Conservation (phyloP, 2,797 vertebrate genomes). For the Thunnus albacares region DNA sequence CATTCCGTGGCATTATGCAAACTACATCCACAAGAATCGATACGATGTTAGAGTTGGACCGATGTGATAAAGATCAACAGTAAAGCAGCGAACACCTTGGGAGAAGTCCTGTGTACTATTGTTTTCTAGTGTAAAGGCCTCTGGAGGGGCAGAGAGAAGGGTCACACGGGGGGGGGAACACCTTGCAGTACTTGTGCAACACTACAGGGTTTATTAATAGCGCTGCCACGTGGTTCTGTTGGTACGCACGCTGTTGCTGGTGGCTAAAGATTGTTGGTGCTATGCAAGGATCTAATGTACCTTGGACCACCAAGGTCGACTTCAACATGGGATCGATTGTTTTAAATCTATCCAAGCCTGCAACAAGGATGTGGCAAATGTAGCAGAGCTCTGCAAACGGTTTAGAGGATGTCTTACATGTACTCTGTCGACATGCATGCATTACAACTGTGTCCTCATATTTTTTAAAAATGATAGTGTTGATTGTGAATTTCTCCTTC, state of each 20-base stretch:
- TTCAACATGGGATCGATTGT: conserved; percentile 21
- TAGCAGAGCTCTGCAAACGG: not conserved
- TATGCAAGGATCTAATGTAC: conserved; percentile 52
- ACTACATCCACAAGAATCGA: not conserved
- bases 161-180: conserved; percentile 59
- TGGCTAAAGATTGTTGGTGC: conserved; percentile 43
- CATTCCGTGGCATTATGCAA: conserved; percentile 9
- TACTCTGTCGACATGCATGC: not conserved
- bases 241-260: conserved; percentile 52
- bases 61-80: not conserved
- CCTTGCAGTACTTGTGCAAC: conserved; percentile 66
- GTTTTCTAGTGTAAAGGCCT: not conserved
- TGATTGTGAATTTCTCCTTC: not conserved
- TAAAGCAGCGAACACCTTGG: not conserved
- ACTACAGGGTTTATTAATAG: conserved; percentile 76
- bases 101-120: not conserved
- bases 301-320: conserved; percentile 67
- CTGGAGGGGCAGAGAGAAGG: conserved; percentile 24
- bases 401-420: not conserved
- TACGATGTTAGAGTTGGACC: not conserved
- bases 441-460: not conserved
- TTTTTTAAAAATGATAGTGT: not conserved
- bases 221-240: conserved; percentile 51
- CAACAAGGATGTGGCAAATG: conserved; percentile 8
- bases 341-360: conserved; percentile 2